Evolutionary conservation across 2,113 vertebrate genomes (phyloP), one percentile per base, ranked within the genome.

Genomic region (Tetrax tetrax): DNA sequence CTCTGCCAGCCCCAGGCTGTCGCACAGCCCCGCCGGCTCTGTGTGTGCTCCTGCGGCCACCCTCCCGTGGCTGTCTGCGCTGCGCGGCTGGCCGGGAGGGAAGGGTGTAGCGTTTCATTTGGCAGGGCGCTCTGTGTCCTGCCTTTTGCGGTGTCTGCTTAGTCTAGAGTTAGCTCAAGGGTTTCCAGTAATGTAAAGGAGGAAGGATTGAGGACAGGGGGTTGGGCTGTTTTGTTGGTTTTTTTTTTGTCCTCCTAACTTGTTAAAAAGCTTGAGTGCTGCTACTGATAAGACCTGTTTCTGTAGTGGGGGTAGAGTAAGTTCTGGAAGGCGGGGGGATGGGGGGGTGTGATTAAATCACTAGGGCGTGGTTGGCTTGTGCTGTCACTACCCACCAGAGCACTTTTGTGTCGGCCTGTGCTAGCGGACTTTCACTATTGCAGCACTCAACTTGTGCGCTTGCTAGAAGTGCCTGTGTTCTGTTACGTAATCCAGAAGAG

Each of bases 291-390:
- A 71, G 72, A 9, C 9, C n/a, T 15, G 22, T 43, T 79, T 85
- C 5, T 59, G 29, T 47, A 56, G 79, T 25, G 48, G 63, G 84
- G 70, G 17, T 10, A 56, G 85, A 43, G 92, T 78, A 83, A 21
- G 45, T 92, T 97, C 90, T 93, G 92, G 94, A 92, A 97, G 76
- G 48, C 89, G 93, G 90, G 92, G 65, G 70, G 90, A 76, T 96
- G 94, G 41, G 41, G 41, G 41, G 14, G 41, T 41, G 21, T 48
- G 48, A 48, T 48, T 21, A 87, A 94, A 85, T 83, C 66, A 17
- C 68, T 5, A 80, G 96, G 96, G 95, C 28, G 94, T 90, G 90
- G 93, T 86, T 83, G 90, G 79, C 6, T 20, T 31, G 71, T 48
- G 71, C 71, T 37, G 77, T 45, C 37, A 5, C 27, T 93, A 3